Evolutionary conservation across 1,140 invertebrate genomes (phyloP).

Genomic region (Adelges cooleyi): DNA sequence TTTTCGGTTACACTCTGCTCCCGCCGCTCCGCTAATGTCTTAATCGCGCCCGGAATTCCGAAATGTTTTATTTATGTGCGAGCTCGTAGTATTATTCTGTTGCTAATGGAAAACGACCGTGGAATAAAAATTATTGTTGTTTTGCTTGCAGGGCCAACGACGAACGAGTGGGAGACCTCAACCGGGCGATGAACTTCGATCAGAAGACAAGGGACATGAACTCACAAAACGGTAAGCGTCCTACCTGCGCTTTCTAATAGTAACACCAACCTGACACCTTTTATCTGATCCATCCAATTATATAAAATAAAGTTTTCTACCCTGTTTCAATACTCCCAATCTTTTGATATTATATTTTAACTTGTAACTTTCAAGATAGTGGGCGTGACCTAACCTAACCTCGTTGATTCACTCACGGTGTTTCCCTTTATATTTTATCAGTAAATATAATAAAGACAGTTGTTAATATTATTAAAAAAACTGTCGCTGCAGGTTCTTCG

Average conservation of each 20-base stretch:
- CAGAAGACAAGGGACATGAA: conserved; percentile 68
- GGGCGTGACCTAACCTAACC: neutral
- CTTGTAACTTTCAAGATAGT: neutral
- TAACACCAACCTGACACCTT: too few relatives aligned
- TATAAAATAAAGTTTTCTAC: too few relatives aligned
- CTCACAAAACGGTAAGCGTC: conserved; percentile 69
- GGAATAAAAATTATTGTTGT: conserved; percentile 12
- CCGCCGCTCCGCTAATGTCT: conserved; percentile 4
- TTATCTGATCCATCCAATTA: too few relatives aligned
- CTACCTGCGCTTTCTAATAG: too few relatives aligned
- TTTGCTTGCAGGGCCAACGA: conserved; percentile 64
- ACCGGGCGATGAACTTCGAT: conserved; percentile 61
- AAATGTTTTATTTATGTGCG: conserved; percentile 23
- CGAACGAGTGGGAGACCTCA: conserved; percentile 60
- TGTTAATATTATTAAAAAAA: neutral
- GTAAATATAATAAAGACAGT: neutral
- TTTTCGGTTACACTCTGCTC: conserved; percentile 8
- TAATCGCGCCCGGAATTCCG: conserved; percentile 6
- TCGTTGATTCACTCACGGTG: neutral
- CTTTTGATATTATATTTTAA: neutral
- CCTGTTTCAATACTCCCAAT: neutral
- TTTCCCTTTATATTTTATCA: neutral
- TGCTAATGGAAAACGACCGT: neutral
- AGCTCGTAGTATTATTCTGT: neutral
- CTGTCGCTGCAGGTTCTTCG: conserved; percentile 52